Evolutionary conservation across 2,113 vertebrate species (phyloP).

Genomic region (Amblyopsis rosae): DNA sequence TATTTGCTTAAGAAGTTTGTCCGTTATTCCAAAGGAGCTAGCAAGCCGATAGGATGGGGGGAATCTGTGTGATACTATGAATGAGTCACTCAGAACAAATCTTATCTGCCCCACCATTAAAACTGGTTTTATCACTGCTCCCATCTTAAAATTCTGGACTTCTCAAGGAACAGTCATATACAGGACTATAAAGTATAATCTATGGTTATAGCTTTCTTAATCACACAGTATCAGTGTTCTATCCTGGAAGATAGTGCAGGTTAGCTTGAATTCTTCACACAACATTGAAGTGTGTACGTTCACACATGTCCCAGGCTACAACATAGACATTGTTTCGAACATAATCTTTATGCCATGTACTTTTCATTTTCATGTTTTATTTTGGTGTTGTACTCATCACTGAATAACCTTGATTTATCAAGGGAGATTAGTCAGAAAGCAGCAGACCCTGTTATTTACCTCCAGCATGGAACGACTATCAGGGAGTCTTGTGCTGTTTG

Average conservation of each 20-base stretch:
- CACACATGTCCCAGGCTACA: too few relatives aligned
- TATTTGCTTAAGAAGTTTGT: slow-evolving; percentile 73
- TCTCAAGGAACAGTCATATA: slow-evolving; percentile 66
- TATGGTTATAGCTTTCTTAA: slow-evolving; percentile 65
- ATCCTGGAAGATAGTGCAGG: slow-evolving; percentile 21
- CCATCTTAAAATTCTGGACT: slow-evolving; percentile 74
- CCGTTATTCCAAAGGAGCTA: slow-evolving; percentile 62
- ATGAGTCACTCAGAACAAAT: slow-evolving; percentile 75
- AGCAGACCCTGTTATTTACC: neutral
- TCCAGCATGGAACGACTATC: neutral
- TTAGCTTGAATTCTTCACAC: neutral
- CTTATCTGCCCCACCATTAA: slow-evolving; percentile 81
- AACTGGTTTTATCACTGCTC: slow-evolving; percentile 68
- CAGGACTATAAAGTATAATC: slow-evolving; percentile 76
- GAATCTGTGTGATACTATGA: slow-evolving; percentile 49
- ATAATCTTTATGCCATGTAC: neutral
- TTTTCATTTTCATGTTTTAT: too few relatives aligned
- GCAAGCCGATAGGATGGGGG: neutral
- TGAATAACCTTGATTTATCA: too few relatives aligned
- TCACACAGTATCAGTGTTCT: slow-evolving; percentile 62
- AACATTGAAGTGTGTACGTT: slow-evolving; percentile 15
- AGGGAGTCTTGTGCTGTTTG: neutral
- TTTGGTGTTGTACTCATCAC: too few relatives aligned
- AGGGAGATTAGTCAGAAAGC: neutral
- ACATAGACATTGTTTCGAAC: neutral